Base-by-base conservation (phyloP, 2,888 invertebrate species). In the Euproctis similis region DNA sequence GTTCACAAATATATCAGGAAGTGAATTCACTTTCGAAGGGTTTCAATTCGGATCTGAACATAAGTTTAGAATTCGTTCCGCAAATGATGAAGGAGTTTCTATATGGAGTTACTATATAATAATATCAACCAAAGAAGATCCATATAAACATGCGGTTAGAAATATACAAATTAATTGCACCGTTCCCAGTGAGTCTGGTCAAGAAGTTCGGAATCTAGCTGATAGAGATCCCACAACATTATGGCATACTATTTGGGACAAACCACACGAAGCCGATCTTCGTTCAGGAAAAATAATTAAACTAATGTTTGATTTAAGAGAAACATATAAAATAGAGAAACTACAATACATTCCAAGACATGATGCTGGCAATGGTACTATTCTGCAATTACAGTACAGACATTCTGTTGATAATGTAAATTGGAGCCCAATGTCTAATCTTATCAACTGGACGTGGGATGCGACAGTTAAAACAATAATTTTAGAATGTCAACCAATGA, bases 331-430 rank as follows among this genome's bases (percentile, higher is more conserved):
- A 19, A 57, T 81, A 18, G 61, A 66, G 3, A 69, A 57, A 49
- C 44, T 76, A 2, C 71, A 68, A 36, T 81, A 81, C 38, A 42
- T 50, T 8, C 78, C 77, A 1, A 59, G 75, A 2, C 48, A 55
- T 7, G 71, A 76, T 28, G 74, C 63, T 1, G 72, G 74, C 0
- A 76, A 75, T 36, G 78, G 80, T 1, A 78, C 72, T 3, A 55
- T 81, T 24, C 33, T 70, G 10, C 46, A 59, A 31, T 20, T 75
- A 1, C 56, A 68, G 38, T 75, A 73, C 35, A 60, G 53, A 28
- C 43, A 46, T 35, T 77, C 76, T 1, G 24, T 30, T 1, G 63
- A 78, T 28, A 62, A 58, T 6, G 39, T 39, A 8, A 26, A 41
- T 5, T 80, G 77, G 80, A 66, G 53, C 33, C 26, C 45, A 0